Conservation (phyloP, 2,888 invertebrate species). For the Autographa gamma region DNA sequence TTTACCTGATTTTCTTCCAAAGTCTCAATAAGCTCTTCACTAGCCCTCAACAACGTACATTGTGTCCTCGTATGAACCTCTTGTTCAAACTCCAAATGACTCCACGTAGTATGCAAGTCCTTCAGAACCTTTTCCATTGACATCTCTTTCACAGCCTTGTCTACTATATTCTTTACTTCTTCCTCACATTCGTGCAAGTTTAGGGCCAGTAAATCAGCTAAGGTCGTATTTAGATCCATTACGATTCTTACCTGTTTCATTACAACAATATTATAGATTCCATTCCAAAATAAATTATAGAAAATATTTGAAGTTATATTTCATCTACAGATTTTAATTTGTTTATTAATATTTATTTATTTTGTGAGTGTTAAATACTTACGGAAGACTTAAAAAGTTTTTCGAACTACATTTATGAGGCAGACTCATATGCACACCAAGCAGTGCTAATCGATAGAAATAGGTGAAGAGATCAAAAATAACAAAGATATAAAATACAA, state of each 20-base stretch:
- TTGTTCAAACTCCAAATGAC: conserved; percentile 97
- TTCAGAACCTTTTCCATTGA: conserved; percentile 98
- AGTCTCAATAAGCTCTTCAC: conserved; percentile 98
- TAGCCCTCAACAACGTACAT: conserved; percentile 95
- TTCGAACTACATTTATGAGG: conserved; percentile 5
- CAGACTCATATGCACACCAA: conserved; percentile 22
- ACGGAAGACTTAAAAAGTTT: conserved; percentile 25
- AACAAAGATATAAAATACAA: conserved; percentile 11
- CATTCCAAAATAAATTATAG: background rate
- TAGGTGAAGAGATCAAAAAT: conserved; percentile 11
- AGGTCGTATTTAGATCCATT: conserved; percentile 97
- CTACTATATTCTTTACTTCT: conserved; percentile 98
- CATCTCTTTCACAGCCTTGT: conserved; percentile 99
- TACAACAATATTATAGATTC: conserved; percentile 9
- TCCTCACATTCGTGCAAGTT: conserved; percentile 99
- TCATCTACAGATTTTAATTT: conserved; percentile 18
- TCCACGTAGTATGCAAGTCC: conserved; percentile 97
- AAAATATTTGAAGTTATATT: background rate
- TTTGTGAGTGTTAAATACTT: conserved; percentile 34
- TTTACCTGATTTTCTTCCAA: conserved; percentile 98
- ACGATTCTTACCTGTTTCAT: conserved; percentile 95
- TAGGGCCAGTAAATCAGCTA: conserved; percentile 96
- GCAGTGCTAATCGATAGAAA: conserved; percentile 28
- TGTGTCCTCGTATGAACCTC: conserved; percentile 96
- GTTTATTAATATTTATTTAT: conserved; percentile 7